Evolutionary conservation across 2,888 invertebrate species (phyloP).

Genomic region (Archips crataeganus): DNA sequence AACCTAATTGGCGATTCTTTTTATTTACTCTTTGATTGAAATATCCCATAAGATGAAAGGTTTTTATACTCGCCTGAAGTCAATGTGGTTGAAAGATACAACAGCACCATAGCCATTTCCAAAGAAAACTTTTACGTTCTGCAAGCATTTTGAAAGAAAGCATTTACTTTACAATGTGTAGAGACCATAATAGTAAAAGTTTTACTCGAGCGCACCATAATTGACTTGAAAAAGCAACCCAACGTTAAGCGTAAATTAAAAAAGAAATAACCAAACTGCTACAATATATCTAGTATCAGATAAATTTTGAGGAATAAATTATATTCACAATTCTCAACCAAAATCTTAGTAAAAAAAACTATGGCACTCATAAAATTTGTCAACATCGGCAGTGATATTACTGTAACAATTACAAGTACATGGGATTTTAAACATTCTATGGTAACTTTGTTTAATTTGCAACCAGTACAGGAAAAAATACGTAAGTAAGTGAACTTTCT

Average conservation of each 20-base stretch:
- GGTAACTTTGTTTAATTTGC: slow-evolving; percentile 52
- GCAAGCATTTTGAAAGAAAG: neutral
- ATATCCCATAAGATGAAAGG: too few species aligned
- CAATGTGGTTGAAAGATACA: neutral
- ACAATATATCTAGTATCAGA: slow-evolving; percentile 44
- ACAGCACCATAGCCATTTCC: neutral
- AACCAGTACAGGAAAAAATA: slow-evolving; percentile 1
- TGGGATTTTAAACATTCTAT: slow-evolving; percentile 49
- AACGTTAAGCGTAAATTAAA: slow-evolving; percentile 48
- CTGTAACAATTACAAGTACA: slow-evolving; percentile 2
- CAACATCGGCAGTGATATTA: slow-evolving; percentile 46
- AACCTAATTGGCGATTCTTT: too few species aligned
- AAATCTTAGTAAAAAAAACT: slow-evolving; percentile 47
- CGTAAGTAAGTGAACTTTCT: neutral
- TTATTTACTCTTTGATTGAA: too few species aligned
- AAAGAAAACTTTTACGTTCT: neutral
- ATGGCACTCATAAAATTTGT: slow-evolving; percentile 51
- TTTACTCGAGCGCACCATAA: slow-evolving; percentile 79
- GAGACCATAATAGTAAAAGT: slow-evolving; percentile 45
- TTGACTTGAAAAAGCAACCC: slow-evolving; percentile 76
- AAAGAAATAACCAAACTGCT: slow-evolving; percentile 38
- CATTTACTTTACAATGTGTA: slow-evolving; percentile 54
- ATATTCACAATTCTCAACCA: slow-evolving; percentile 40
- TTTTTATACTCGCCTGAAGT: neutral
- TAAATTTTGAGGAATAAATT: slow-evolving; percentile 46